These are phyloP conservation scores for Scrobipalpa atriplicella DNA, from an alignment of 2,888 invertebrate genomes.

Conservation along the genomic window DNA sequence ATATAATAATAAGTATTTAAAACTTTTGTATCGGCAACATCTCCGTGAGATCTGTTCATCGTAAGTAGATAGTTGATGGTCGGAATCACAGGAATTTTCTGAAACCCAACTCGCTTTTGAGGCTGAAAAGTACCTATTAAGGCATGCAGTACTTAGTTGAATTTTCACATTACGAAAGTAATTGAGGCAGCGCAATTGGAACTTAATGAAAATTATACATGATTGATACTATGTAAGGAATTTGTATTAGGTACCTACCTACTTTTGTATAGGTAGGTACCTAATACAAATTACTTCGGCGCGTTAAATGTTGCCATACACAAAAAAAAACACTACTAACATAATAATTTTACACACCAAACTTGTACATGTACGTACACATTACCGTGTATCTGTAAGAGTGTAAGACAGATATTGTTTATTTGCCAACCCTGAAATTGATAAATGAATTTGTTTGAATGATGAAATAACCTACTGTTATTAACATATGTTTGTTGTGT, in stretches of 20 bases:
- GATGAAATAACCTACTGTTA: neutral
- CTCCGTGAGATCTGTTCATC: constrained; percentile 59
- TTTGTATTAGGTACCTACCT: no score
- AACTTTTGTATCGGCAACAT: constrained; percentile 66
- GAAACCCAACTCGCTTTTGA: constrained; percentile 54
- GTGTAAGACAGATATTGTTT: no score
- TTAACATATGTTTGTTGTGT: constrained; percentile 2
- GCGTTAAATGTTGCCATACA: no score
- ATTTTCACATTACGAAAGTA: neutral
- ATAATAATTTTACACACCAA: no score
- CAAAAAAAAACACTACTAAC: no score
- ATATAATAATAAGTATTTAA: neutral
- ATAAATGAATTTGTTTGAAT: neutral
- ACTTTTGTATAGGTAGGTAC: no score
- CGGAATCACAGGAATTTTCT: constrained; percentile 30
- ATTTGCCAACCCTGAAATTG: no score
- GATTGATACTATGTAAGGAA: no score
- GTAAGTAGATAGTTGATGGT: constrained; percentile 55
- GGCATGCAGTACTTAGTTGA: constrained; percentile 48
- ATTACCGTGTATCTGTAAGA: no score
- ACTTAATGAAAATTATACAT: no score
- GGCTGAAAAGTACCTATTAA: constrained; percentile 46
- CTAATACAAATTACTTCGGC: no score
- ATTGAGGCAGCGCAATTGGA: neutral
- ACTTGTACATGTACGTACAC: no score